Percentiles rank a stretch among this genome's conserved stretches.
Conservation (phyloP, 2,797 vertebrate genomes). For the Cuniculus paca region DNA sequence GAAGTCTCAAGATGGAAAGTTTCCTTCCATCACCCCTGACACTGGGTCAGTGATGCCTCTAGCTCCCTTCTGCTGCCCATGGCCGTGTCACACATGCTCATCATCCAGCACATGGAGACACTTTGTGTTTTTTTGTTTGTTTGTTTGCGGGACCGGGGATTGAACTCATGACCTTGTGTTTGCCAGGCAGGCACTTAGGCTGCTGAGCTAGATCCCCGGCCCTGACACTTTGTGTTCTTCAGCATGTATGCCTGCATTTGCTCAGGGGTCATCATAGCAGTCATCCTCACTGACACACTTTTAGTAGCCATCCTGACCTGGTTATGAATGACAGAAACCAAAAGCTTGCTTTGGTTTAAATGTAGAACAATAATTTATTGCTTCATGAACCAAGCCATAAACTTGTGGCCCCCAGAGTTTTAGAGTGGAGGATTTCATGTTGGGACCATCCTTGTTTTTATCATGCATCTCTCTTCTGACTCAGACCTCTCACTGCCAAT, state of each 20-base stretch:
- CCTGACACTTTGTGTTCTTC: not conserved
- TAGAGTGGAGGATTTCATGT: not conserved
- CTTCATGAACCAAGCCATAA: not conserved
- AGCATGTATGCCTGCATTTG: not conserved
- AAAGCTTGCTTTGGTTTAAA: conserved; percentile 18
- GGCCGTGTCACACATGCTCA: not conserved
- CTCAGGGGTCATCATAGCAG: not conserved
- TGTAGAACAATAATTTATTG: not conserved
- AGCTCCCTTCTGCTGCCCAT: not conserved
- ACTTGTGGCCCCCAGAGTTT: not conserved
- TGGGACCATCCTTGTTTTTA: not conserved
- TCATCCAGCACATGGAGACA: rapidly evolving
- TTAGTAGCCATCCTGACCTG: not conserved
- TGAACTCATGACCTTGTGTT: too few species aligned
- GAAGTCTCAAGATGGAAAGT: not conserved
- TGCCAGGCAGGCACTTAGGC: too few species aligned
- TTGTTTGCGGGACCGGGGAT: too few species aligned
- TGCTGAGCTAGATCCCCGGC: too few species aligned
- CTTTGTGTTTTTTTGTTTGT: conserved; percentile 19
- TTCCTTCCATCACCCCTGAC: not conserved
- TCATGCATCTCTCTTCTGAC: not conserved
- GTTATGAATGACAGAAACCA: conserved; percentile 7
- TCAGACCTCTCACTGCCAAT: not conserved
- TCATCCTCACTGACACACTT: not conserved
- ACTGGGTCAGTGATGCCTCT: not conserved